Evolutionary conservation across 2,888 invertebrate genomes (phyloP).

Genomic region (Cryptophagus acutangulus): DNA sequence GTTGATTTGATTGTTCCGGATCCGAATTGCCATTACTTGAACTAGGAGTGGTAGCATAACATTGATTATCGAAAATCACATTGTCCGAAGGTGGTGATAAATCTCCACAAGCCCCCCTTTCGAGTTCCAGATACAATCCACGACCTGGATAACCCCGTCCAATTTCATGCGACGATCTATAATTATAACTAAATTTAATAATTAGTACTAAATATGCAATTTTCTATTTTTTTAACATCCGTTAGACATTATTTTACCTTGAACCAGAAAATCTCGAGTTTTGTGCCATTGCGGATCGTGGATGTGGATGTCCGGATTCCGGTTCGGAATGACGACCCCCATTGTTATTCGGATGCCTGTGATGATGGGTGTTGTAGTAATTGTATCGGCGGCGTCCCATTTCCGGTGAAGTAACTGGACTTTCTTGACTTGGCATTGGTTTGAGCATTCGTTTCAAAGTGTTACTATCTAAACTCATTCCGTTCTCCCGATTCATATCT

Average conservation of each 20-base stretch:
- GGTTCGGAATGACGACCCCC: constrained; percentile 48
- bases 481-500: constrained; percentile 61
- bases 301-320: constrained; percentile 51
- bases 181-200: constrained; percentile 29
- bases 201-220: constrained; percentile 1
- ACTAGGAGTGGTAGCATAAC: constrained; percentile 91
- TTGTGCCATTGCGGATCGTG: constrained; percentile 58
- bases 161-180: constrained; percentile 67
- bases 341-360: constrained; percentile 57
- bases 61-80: constrained; percentile 91
- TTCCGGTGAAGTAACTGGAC: constrained; percentile 86
- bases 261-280: constrained; percentile 61
- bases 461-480: constrained; percentile 66
- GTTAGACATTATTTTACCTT: constrained; percentile 46
- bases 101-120: constrained; percentile 58
- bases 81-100: constrained; percentile 87
- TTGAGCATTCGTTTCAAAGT: constrained; percentile 92
- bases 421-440: constrained; percentile 86
- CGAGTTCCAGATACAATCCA: constrained; percentile 74
- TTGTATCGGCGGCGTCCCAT: constrained; percentile 78
- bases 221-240: neutral
- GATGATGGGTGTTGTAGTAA: constrained; percentile 60
- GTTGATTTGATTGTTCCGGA: constrained; percentile 68
- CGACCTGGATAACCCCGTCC: constrained; percentile 67
- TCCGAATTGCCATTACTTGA: constrained; percentile 91